Evolutionary conservation across 1,140 invertebrate genomes (phyloP), one percentile per base, ranked within the genome.

Genomic region (Berghia stephanieae): DNA sequence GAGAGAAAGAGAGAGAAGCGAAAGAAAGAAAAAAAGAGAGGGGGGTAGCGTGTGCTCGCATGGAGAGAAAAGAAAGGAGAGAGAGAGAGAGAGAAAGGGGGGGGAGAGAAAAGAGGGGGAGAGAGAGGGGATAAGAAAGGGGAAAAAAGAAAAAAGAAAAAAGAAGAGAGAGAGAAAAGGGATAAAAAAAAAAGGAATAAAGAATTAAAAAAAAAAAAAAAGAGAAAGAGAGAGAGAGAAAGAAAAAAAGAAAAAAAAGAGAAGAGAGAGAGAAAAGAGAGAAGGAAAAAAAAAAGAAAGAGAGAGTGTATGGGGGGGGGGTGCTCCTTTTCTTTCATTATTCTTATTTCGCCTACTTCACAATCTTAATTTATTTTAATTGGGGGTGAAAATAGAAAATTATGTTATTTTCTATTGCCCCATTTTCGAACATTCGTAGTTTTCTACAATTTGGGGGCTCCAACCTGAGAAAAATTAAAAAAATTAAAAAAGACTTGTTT

Each of bases 1-100:
- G 75, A 36, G 83, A 72, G 80, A 80, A 81, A 74, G 78, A 31
- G 73, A 68, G 21, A 77, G 75, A 18, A 42, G 70, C 16, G 83
- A 75, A 27, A 83, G 43, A 83, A 44, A 79, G 80, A 80, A 76
- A 83, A 77, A 63, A 80, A 71, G 82, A 78, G 3, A 82, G 83
- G 69, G 71, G 78, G 52, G 69, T 78, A 78, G 49, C 70, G 27
- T 16, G 78, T 40, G 81, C 3, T 24, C 3, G 5, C 55, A 81
- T 69, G 75, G 82, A 75, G 80, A 80, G 40, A 82, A 82, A 78
- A 75, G 84, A 67, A 78, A 80, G 74, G 68, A 73, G 42, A 78
- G 68, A 70, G 75, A 80, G 67, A 46, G 34, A 52, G 83, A 82
- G 3, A 71, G 38, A 71, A 6, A 3, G 36, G 27, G 34, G 46